Conservation (phyloP, 2,113 vertebrate species). For the Clarias macrocephalus region DNA sequence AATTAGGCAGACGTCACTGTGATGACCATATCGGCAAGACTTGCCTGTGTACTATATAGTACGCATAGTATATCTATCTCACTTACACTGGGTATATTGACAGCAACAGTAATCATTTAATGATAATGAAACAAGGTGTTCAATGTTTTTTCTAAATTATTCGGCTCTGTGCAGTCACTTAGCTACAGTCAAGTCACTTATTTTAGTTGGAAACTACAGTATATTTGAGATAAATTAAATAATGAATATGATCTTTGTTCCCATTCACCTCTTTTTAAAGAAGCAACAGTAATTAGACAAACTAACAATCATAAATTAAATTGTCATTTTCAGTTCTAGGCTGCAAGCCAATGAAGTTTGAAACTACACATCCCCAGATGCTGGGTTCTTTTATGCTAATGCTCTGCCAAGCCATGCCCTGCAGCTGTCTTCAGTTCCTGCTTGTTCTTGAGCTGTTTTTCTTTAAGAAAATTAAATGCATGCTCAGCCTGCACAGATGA, state of each 20-base stretch:
- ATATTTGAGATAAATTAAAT: background rate
- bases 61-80: no score
- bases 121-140: background rate
- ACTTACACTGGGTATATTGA: no score
- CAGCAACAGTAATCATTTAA: background rate
- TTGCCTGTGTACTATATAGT: no score
- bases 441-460: background rate
- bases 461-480: background rate
- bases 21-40: no score
- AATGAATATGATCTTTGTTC: background rate
- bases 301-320: background rate
- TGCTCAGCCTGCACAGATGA: background rate
- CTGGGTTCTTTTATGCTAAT: background rate
- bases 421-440: background rate
- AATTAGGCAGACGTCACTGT: no score
- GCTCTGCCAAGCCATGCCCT: background rate
- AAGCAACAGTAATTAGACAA: background rate
- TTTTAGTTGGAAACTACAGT: background rate
- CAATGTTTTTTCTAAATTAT: background rate
- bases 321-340: background rate
- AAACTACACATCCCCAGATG: background rate
- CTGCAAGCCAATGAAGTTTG: background rate
- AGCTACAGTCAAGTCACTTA: background rate
- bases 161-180: background rate
- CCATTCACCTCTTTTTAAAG: no score